Base-by-base conservation (phyloP, 2,797 vertebrate genomes). In the Dallia pectoralis region DNA sequence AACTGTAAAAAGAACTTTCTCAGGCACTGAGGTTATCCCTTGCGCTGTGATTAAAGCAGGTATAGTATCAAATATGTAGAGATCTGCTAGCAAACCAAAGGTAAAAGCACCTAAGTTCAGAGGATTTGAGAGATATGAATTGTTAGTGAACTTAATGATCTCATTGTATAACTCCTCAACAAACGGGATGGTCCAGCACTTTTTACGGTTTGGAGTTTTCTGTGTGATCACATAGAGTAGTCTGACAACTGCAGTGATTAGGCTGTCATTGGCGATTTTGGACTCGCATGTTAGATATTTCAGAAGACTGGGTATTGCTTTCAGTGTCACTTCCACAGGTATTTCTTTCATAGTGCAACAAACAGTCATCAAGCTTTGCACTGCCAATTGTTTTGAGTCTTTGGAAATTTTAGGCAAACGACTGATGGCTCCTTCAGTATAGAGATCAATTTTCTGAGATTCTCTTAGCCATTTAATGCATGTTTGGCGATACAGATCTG, bases 391-490 rank as follows among this genome's bases (percentile, higher is more conserved):
- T 0, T 1, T 1, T 0, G 63, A 1, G 2, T 12, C 0, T 19
- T 25, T 0, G 4, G 53, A 0, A 30, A 82, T 82, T 0, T 56
- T 78, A 78, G 78, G n/a, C 5, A 92, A 77, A 40, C 82, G 85
- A 3, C 25, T 47, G 8, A 79, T 72, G 25, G 72, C 11, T 47
- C 36, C 5, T 2, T 47, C 2, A 61, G 89, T 80, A 0, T 91
- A 90, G 0, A 47, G 4, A 0, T 85, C 65, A 2, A 78, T 0
- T 18, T 80, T 84, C 0, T 1, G 69, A 19, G 67, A 78, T 2
- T 88, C 74, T 19, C 72, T 89, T 1, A 92, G 70, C 86, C 87
- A 90, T 66, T 72, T 81, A 1, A 88, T 82, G 59, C 78, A 16
- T 3, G 0, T 32, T 8, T 79, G 72, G 0, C 1, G 12, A 64